Conservation (phyloP, 2,888 invertebrate genomes). For the Bellardia bayeri region DNA sequence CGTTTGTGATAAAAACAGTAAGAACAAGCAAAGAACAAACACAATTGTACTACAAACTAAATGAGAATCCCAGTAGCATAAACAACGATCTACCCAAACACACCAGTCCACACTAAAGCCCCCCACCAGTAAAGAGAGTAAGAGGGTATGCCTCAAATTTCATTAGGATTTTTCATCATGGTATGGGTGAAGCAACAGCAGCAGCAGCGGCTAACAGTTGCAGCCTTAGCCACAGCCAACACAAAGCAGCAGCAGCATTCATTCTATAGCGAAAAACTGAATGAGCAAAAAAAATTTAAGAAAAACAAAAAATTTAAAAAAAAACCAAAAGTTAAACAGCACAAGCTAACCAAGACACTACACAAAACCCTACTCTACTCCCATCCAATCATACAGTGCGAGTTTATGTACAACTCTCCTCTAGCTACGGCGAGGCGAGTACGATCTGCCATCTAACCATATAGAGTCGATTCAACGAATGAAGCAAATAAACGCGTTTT, state of each 20-base stretch:
- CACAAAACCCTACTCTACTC: conserved; percentile 30
- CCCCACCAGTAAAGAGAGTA: conserved; percentile 34
- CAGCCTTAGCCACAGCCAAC: background rate
- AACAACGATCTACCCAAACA: conserved; percentile 44
- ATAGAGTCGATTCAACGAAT: conserved; percentile 58
- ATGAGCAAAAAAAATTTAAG: conserved; percentile 35
- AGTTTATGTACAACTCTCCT: conserved; percentile 9
- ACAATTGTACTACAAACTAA: conserved; percentile 72
- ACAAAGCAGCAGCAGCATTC: conserved; percentile 21
- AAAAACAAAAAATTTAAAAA: conserved; percentile 16
- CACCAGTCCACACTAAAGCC: background rate
- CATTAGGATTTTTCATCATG: conserved; percentile 45
- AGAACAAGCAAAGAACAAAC: conserved; percentile 39
- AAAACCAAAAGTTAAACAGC: conserved; percentile 41
- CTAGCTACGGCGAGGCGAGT: conserved; percentile 1
- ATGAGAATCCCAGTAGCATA: conserved; percentile 81
- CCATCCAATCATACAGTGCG: conserved; percentile 21
- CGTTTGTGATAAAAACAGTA: conserved; percentile 40
- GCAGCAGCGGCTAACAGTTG: conserved; percentile 1
- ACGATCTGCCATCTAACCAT: conserved; percentile 30
- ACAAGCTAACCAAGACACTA: conserved; percentile 39
- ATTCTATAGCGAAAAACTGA: conserved; percentile 51
- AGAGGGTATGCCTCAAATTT: conserved; percentile 61
- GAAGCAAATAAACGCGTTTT: conserved; percentile 60
- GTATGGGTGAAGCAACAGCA: conserved; percentile 54